phyloP scores from a whole-genome alignment of 1,140 invertebrate genomes.

The Heliconius nattereri region DNA sequence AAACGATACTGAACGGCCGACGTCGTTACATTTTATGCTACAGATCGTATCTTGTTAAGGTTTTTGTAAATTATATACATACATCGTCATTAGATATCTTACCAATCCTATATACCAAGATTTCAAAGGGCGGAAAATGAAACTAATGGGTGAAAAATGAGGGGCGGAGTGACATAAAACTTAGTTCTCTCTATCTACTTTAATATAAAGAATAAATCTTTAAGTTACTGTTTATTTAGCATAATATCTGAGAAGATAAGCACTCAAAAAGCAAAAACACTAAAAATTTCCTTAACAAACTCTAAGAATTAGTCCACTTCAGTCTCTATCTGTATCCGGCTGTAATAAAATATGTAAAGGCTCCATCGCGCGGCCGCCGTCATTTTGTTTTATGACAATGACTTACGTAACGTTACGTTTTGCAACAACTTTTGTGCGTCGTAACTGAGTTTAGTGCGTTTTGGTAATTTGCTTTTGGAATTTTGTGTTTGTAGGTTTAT shows the following conservation, averaged over 20 bases:
- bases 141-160: too few relatives aligned
- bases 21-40: constrained; percentile 7
- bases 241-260: too few relatives aligned
- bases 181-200: too few relatives aligned
- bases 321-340: background rate
- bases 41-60: constrained; percentile 4
- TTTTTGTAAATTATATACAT: constrained; percentile 7
- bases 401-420: constrained; percentile 1
- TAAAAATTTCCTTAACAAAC: background rate
- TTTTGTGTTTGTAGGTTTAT: background rate
- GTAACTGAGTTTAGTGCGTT: constrained; percentile 5
- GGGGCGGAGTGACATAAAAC: too few relatives aligned
- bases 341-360: constrained; percentile 31
- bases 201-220: too few relatives aligned
- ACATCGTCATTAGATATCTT: too few relatives aligned
- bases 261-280: background rate
- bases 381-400: constrained; percentile 39
- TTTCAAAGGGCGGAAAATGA: too few relatives aligned
- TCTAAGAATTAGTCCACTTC: background rate
- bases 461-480: background rate
- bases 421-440: constrained; percentile 12
- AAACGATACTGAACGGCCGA: constrained; percentile 2
- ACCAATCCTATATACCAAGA: too few relatives aligned
- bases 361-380: constrained; percentile 31
- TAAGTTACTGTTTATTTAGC: too few relatives aligned